These are phyloP conservation scores for Dinothrombium tinctorium DNA, from an alignment of 1,140 invertebrate genomes.

Conservation along the genomic window DNA sequence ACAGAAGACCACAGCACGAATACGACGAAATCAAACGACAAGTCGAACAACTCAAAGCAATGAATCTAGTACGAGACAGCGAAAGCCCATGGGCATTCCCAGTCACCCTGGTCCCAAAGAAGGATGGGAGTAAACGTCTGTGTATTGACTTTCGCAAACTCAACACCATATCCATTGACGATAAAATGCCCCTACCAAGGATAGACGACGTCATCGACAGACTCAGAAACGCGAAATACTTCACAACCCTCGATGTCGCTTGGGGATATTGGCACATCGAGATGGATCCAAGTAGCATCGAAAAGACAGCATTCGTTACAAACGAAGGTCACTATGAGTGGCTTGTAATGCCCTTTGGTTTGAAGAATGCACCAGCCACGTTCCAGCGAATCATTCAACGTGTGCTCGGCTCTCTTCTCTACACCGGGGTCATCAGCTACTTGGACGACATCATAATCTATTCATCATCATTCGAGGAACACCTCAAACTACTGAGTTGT, in stretches of 20 bases:
- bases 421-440: conserved; percentile 9
- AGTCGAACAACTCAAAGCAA: too few relatives aligned
- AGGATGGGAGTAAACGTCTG: conserved; percentile 1
- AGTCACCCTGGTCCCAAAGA: conserved; percentile 4
- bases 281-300: conserved; percentile 11
- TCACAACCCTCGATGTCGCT: conserved; percentile 6
- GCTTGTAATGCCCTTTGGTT: conserved; percentile 14
- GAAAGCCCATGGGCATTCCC: too few relatives aligned
- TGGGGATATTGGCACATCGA: conserved; percentile 8
- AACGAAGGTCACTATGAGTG: conserved; percentile 9
- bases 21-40: too few relatives aligned
- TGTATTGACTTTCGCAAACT: conserved; percentile 3
- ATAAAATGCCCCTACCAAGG: neutral
- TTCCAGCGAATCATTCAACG: conserved; percentile 16
- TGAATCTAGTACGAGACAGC: too few relatives aligned
- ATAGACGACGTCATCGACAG: neutral
- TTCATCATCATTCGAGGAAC: conserved; percentile 12
- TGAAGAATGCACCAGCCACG: conserved; percentile 15
- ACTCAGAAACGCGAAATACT: neutral
- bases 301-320: conserved; percentile 10
- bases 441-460: conserved; percentile 17
- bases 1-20: too few relatives aligned
- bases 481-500: conserved; percentile 1
- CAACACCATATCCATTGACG: conserved; percentile 2
- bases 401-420: conserved; percentile 6